Base-by-base conservation (phyloP, 2,888 invertebrate species). In the Sphaerophoria taeniata region DNA sequence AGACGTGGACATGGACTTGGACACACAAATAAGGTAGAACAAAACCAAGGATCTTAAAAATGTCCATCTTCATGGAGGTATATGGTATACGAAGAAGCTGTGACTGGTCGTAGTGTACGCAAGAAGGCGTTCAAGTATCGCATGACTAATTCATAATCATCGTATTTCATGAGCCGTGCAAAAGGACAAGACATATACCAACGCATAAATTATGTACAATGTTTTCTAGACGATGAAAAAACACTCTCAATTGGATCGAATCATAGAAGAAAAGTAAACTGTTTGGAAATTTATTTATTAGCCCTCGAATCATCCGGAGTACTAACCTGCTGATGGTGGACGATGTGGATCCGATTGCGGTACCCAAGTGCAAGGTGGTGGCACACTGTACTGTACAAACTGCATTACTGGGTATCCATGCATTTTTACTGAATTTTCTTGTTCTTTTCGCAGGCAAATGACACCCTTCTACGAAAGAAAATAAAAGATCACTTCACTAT, bases 391-490 rank as follows among this genome's bases (percentile, higher is more conserved):
- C 88, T 94, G 94, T 82, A 94, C 94, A 89, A 94, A 94, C 91
- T 94, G 94, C 94, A 94, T 94, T 85, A 94, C 94, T 72, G 94
- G 94, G 92, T 94, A 94, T 75, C 94, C 94, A 89, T 94, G 94
- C 94, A 94, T 94, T 88, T 88, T 88, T 67, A 84, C 80, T 86
- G 78, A 78, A 74, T 79, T 56, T 56, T 78, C 82, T 67, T 56
- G 58, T 33, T 65, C 43, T 58, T 47, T 33, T 34, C n/a, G 6
- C 16, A 36, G 3, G 43, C 33, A 58, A 58, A 53, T 31, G 31
- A 60, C 61, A 33, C 60, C 43, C 36, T 47, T 45, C 72, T 75
- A 76, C 24, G 24, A 24, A 24, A 24, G 24, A 24, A 24, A 69
- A 70, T 83, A 51, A 63, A 58, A 47, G 34, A 74, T 7, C 69